These are phyloP conservation scores for Sebastes variabilis DNA, from an alignment of 2,797 vertebrate species.

Conservation along the genomic window DNA sequence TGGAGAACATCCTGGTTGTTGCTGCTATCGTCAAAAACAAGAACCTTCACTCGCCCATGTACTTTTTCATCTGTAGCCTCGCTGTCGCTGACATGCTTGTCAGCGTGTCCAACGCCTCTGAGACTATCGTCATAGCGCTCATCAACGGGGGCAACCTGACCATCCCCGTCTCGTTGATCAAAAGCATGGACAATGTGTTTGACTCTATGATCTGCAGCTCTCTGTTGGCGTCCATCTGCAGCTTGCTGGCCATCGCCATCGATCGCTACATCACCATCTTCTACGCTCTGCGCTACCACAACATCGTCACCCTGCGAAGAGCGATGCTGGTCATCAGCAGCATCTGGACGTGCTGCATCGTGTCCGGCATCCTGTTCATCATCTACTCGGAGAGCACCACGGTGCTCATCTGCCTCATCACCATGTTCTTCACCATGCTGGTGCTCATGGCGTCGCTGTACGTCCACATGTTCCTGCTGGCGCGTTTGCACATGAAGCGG, in stretches of 20 bases:
- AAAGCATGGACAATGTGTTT: conserved; percentile 93
- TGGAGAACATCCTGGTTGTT: conserved; percentile 94
- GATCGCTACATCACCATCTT: conserved; percentile 98
- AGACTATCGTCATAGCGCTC: conserved; percentile 93
- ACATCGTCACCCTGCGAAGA: conserved; percentile 89
- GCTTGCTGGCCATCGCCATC: conserved; percentile 92
- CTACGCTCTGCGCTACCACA: conserved; percentile 96
- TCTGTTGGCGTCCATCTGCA: conserved; percentile 94
- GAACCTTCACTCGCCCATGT: conserved; percentile 97
- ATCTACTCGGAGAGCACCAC: conserved; percentile 92
- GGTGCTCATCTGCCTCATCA: conserved; percentile 93
- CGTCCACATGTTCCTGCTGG: conserved; percentile 96
- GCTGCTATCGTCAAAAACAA: conserved; percentile 92
- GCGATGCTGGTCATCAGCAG: conserved; percentile 85
- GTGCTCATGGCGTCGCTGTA: conserved; percentile 95
- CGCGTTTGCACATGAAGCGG: conserved; percentile 91
- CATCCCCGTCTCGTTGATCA: conserved; percentile 83
- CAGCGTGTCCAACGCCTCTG: conserved; percentile 93
- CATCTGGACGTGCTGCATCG: conserved; percentile 90
- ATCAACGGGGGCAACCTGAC: conserved; percentile 84
- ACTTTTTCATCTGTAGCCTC: conserved; percentile 96
- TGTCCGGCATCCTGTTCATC: conserved; percentile 91
- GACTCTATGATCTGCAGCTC: conserved; percentile 98
- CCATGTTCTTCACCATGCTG: conserved; percentile 96
- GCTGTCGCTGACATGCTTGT: conserved; percentile 96